A percentile compares a stretch with the other conserved stretches of the same genome.
These are phyloP conservation scores for Coleophora deauratella DNA, from an alignment of 2,888 invertebrate genomes.

Conservation along the genomic window DNA sequence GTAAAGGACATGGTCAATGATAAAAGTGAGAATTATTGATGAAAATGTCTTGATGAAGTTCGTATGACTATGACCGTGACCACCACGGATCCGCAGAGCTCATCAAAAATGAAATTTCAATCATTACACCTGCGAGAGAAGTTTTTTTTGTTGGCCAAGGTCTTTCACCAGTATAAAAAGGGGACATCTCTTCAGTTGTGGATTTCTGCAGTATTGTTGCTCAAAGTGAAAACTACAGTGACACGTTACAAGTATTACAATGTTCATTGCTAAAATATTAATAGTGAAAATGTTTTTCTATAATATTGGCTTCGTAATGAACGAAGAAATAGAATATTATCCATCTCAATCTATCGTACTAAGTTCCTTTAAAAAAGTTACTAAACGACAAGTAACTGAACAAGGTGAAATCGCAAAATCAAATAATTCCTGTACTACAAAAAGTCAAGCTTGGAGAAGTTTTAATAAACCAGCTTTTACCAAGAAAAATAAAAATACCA, in stretches of 20 bases:
- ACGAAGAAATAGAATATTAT: conserved; percentile 46
- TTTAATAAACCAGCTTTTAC: conserved; percentile 10
- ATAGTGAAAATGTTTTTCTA: not conserved
- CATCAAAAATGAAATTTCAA: conserved; percentile 66
- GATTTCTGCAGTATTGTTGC: not conserved
- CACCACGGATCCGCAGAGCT: conserved; percentile 24
- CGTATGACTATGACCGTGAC: conserved; percentile 38
- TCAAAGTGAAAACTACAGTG: not conserved
- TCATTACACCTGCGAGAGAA: conserved; percentile 61
- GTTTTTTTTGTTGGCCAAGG: conserved; percentile 45
- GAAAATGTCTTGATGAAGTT: too few relatives aligned
- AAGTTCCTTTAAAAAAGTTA: not conserved
- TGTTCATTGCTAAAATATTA: conserved; percentile 7
- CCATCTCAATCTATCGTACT: conserved; percentile 31
- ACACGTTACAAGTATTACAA: conserved; percentile 1
- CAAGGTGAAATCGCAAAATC: not conserved
- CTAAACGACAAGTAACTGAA: conserved; percentile 1
- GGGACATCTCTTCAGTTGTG: not conserved
- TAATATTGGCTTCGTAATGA: conserved; percentile 14
- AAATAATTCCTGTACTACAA: not conserved
- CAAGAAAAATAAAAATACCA: conserved; percentile 4
- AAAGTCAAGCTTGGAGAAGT: conserved; percentile 14
- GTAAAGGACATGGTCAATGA: not conserved
- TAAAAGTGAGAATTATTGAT: not conserved
- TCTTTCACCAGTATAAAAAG: conserved; percentile 41